These are phyloP conservation scores for Glaucopsyche alexis DNA, from an alignment of 2,888 invertebrate genomes.

Conservation along the genomic window DNA sequence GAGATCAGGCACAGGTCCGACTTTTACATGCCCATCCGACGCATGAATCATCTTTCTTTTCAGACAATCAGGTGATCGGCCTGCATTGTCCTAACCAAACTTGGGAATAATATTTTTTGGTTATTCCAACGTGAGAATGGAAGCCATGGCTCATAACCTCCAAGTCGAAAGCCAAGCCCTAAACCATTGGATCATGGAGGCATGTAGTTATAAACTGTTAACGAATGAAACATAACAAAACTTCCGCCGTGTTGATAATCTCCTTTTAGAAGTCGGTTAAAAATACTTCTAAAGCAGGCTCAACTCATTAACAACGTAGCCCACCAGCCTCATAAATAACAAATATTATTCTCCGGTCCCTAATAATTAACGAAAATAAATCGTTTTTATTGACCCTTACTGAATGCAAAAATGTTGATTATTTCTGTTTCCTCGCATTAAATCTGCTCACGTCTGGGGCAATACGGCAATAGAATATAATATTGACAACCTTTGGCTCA, in stretches of 20 bases:
- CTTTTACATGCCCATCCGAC: too few relatives aligned
- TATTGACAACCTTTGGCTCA: constrained; percentile 24
- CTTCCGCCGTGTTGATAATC: neutral
- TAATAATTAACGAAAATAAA: constrained; percentile 13
- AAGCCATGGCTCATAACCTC: too few relatives aligned
- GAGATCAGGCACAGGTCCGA: too few relatives aligned
- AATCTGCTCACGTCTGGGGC: neutral
- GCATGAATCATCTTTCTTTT: too few relatives aligned
- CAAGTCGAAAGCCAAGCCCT: too few relatives aligned
- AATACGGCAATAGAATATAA: constrained; percentile 20
- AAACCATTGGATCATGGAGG: too few relatives aligned
- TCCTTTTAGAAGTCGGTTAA: neutral
- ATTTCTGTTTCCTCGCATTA: constrained; percentile 12
- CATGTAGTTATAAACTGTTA: too few relatives aligned
- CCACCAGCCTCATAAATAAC: neutral
- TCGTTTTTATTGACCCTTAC: constrained; percentile 14
- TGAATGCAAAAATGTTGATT: constrained; percentile 20
- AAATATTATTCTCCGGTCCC: constrained; percentile 5
- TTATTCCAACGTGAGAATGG: too few relatives aligned
- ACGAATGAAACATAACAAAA: too few relatives aligned
- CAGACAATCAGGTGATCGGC: too few relatives aligned
- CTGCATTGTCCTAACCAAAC: too few relatives aligned
- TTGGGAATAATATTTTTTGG: too few relatives aligned
- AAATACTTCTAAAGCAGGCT: neutral
- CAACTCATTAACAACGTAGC: constrained; percentile 4